Evolutionary conservation across 2,888 invertebrate species (phyloP).

Genomic region (Dascillus cervinus): DNA sequence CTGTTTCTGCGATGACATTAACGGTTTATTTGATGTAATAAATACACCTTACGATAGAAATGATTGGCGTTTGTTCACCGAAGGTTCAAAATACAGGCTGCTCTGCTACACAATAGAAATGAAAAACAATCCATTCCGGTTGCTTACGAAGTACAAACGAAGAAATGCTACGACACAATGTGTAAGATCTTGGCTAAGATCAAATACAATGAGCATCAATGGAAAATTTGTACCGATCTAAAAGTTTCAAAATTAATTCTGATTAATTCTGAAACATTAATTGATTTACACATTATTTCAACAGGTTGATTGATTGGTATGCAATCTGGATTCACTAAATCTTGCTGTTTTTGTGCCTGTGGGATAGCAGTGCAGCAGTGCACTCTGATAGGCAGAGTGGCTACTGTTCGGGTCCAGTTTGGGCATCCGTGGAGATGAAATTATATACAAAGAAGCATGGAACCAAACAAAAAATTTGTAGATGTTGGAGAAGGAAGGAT

Average conservation of each 20-base stretch:
- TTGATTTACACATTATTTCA: constrained; percentile 1
- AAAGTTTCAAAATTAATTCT: constrained; percentile 7
- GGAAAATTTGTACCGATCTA: constrained; percentile 10
- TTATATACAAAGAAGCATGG: no score
- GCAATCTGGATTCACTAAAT: constrained; percentile 11
- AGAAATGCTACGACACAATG: constrained; percentile 9
- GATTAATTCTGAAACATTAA: constrained; percentile 3
- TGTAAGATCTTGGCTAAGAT: constrained; percentile 5
- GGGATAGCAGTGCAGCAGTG: constrained; percentile 6
- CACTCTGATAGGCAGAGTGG: constrained; percentile 8
- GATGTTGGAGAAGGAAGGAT: no score
- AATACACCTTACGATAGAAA: constrained; percentile 13
- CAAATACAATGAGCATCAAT: constrained; percentile 6
- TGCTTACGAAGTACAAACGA: constrained; percentile 11
- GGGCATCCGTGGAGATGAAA: no score
- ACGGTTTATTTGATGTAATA: constrained; percentile 14
- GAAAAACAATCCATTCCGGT: constrained; percentile 12
- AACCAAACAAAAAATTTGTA: no score
- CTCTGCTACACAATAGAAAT: constrained; percentile 10
- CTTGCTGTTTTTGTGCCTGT: constrained; percentile 9
- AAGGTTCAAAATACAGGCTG: constrained; percentile 8
- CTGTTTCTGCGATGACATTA: no score
- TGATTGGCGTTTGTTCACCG: constrained; percentile 12
- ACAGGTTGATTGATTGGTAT: constrained; percentile 6
- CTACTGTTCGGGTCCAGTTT: constrained; percentile 4